Percentiles rank a stretch among this genome's conserved stretches.
These are phyloP conservation scores for Blastobasis adustella DNA, from an alignment of 2,888 invertebrate species.

Conservation along the genomic window DNA sequence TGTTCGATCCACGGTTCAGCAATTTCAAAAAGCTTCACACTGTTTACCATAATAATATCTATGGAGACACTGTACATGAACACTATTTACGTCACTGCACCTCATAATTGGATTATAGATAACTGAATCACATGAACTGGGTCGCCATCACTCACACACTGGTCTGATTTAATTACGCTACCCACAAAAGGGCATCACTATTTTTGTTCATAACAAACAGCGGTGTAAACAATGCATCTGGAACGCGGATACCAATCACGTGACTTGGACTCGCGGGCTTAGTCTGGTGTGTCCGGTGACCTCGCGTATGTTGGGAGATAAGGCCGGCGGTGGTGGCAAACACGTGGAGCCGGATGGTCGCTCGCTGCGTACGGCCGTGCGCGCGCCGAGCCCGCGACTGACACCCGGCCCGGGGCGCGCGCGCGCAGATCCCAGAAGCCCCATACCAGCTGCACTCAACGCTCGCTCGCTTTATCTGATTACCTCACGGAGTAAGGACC, in stretches of 20 bases:
- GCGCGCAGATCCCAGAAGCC: constrained; percentile 25
- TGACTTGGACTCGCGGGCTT: constrained; percentile 4
- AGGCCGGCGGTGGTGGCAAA: constrained; percentile 13
- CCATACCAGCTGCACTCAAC: constrained; percentile 43
- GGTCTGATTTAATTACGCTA: background rate
- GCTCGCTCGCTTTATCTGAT: constrained; percentile 53
- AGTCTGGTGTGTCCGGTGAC: constrained; percentile 24
- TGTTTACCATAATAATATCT: no score
- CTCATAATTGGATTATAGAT: constrained; percentile 1
- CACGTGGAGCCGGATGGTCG: constrained; percentile 15
- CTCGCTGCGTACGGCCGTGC: constrained; percentile 25
- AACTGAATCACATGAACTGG: background rate
- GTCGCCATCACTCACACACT: background rate
- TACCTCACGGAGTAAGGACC: constrained; percentile 71
- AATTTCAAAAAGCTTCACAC: no score
- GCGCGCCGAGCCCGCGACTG: constrained; percentile 32
- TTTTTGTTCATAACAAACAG: background rate
- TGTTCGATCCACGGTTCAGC: no score
- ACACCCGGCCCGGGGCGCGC: constrained; percentile 14
- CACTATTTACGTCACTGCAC: background rate
- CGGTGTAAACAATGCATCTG: background rate
- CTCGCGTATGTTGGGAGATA: constrained; percentile 15
- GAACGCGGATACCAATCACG: constrained; percentile 2
- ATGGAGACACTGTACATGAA: no score
- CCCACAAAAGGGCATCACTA: background rate